Base-by-base conservation (phyloP, 2,113 vertebrate genomes). In the Sander vitreus region DNA sequence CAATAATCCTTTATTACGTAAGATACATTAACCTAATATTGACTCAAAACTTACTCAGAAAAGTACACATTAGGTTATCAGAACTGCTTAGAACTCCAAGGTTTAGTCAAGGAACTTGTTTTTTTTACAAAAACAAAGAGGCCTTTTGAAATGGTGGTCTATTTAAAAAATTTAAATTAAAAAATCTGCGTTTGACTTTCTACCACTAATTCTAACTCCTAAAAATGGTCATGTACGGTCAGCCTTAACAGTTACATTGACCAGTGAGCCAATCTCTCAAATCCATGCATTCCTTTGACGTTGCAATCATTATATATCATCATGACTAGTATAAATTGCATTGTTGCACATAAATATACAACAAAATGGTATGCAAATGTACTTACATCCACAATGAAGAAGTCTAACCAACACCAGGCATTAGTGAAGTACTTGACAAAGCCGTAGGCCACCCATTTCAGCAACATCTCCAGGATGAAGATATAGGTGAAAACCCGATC, bases 351-450 rank as follows among this genome's bases (percentile, higher is more conserved):
- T 59, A 4, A 55, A 1, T 21, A 82, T 59, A 23, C 47, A 77
- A 72, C 16, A 13, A 27, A 68, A 36, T 12, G 45, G 8, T 43
- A 16, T 25, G 9, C 12, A 80, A 89, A 57, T 88, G 93, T 94
- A 97, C 98, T 95, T 97, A 99, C 98, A 94, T 98, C 98, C 89
- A 99, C 98, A 76, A 99, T 99, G 94, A 99, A 98, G 97, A 99
- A 99, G 96, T 99, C 98, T 84, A 99, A 93, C 98, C 98, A 99
- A 93, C 98, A 99, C 98, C 98, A 99, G 88, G 98, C 98, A 0
- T 99, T 99, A 13, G 98, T 99, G 96, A 99, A 99, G 95, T 99
- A 99, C 89, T 99, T 99, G 89, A 97, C 97, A 2, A 99, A 99
- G 45, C 98, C 98, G 0, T 99, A 99, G 33, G 98, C 98, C 8